These are phyloP conservation scores for Gibbula magus DNA, from an alignment of 2,888 invertebrate genomes.

Conservation along the genomic window DNA sequence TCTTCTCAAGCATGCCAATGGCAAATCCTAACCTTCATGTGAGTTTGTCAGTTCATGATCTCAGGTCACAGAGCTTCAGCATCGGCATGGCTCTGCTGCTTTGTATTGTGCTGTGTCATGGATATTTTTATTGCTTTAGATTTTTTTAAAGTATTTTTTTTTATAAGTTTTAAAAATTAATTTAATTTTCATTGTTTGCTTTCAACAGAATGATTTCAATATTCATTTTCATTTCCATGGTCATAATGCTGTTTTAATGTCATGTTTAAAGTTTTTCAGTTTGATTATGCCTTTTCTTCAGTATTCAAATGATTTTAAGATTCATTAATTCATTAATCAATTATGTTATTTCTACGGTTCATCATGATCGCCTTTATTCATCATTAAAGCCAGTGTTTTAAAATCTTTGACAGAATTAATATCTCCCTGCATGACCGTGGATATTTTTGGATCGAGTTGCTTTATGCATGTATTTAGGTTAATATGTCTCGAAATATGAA, in stretches of 20 bases:
- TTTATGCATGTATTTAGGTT: no score
- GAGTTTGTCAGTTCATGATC: background rate
- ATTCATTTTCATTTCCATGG: no score
- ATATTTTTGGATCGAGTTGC: no score
- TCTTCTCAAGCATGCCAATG: slow-evolving; percentile 55
- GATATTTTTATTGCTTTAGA: background rate
- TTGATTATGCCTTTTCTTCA: background rate
- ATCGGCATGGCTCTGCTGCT: no score
- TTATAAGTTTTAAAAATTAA: background rate
- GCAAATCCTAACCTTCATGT: slow-evolving; percentile 40
- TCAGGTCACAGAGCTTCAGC: background rate
- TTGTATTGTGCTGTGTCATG: background rate
- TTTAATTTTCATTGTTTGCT: no score
- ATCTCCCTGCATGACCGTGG: no score
- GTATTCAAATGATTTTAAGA: background rate
- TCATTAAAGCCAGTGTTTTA: no score
- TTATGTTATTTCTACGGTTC: no score
- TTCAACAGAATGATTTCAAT: background rate
- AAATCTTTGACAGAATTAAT: no score
- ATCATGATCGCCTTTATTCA: no score
- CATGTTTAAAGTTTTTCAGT: background rate
- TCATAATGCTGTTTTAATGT: background rate
- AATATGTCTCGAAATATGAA: no score
- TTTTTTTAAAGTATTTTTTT: background rate
- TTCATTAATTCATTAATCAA: background rate